Conservation (phyloP, 37 sponge, comb jelly and placozoan species). For the Spongia lamella region DNA sequence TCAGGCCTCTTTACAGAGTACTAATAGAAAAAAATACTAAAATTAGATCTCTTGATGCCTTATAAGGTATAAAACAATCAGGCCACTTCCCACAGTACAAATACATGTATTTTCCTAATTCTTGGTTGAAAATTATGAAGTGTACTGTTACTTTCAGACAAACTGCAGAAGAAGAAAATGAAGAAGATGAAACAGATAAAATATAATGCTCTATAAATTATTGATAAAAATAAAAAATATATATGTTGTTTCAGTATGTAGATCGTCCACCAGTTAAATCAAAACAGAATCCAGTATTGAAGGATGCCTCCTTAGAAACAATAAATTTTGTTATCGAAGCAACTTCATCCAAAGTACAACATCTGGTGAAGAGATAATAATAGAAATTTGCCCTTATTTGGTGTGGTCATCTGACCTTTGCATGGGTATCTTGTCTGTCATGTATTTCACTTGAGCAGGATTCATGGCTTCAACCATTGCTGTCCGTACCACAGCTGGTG, state of each 20-base stretch:
- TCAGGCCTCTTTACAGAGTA: no score
- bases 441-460: slow-evolving; percentile 53
- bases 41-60: no score
- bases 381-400: no score
- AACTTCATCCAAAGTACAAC: slow-evolving; percentile 67
- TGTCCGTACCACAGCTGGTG: slow-evolving; percentile 74
- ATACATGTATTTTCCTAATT: no score
- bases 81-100: no score
- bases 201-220: neutral
- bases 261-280: slow-evolving; percentile 80
- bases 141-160: neutral
- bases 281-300: slow-evolving; percentile 74
- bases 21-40: no score
- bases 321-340: slow-evolving; percentile 65
- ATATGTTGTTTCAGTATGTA: slow-evolving; percentile 35
- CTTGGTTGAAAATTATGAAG: no score
- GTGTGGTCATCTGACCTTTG: slow-evolving; percentile 35
- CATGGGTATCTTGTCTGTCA: slow-evolving; percentile 82
- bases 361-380: slow-evolving; percentile 34
- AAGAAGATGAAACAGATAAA: slow-evolving; percentile 7
- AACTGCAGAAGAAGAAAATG: neutral
- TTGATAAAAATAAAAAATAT: neutral
- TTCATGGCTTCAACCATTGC: slow-evolving; percentile 66
- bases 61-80: no score
- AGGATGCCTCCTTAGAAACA: slow-evolving; percentile 65